phyloP scores from a whole-genome alignment of 1,140 invertebrate species.

The Nymphalis io region DNA sequence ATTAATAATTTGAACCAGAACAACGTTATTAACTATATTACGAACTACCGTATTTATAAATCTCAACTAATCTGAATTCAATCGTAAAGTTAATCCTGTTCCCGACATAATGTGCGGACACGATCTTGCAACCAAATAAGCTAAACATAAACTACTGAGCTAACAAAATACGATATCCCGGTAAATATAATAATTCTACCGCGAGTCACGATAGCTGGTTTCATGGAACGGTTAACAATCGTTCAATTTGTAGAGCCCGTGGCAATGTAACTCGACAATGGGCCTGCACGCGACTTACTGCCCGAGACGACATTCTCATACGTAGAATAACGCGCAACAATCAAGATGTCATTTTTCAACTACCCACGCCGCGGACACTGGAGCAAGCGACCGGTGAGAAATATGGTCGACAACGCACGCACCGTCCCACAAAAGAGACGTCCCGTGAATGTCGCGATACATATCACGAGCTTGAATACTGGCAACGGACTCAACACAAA shows the following conservation, averaged over 20 bases:
- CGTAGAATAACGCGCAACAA: slow-evolving; percentile 78
- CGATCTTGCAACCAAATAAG: slow-evolving; percentile 43
- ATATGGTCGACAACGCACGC: slow-evolving; percentile 76
- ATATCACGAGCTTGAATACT: slow-evolving; percentile 54
- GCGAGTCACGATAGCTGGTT: slow-evolving; percentile 72
- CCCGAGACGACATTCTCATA: slow-evolving; percentile 68
- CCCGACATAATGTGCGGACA: slow-evolving; percentile 32
- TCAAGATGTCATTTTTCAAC: slow-evolving; percentile 81
- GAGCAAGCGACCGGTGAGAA: slow-evolving; percentile 63
- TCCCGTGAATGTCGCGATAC: slow-evolving; percentile 67
- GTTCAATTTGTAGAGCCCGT: slow-evolving; percentile 75
- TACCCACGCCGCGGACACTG: slow-evolving; percentile 73
- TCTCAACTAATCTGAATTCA: slow-evolving; percentile 36
- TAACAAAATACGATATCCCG: slow-evolving; percentile 61
- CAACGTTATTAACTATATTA: slow-evolving; percentile 19
- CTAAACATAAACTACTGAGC: slow-evolving; percentile 48
- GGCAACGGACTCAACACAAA: slow-evolving; percentile 23
- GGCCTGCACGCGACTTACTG: slow-evolving; percentile 66
- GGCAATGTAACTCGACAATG: slow-evolving; percentile 62
- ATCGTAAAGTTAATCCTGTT: slow-evolving; percentile 39
- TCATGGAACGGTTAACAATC: slow-evolving; percentile 74
- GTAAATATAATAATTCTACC: slow-evolving; percentile 70
- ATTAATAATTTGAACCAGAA: slow-evolving; percentile 8
- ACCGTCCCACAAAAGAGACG: slow-evolving; percentile 69
- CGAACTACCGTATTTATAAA: slow-evolving; percentile 33